These are phyloP conservation scores for Octodonta nipae DNA, from an alignment of 2,888 invertebrate genomes.

Conservation along the genomic window DNA sequence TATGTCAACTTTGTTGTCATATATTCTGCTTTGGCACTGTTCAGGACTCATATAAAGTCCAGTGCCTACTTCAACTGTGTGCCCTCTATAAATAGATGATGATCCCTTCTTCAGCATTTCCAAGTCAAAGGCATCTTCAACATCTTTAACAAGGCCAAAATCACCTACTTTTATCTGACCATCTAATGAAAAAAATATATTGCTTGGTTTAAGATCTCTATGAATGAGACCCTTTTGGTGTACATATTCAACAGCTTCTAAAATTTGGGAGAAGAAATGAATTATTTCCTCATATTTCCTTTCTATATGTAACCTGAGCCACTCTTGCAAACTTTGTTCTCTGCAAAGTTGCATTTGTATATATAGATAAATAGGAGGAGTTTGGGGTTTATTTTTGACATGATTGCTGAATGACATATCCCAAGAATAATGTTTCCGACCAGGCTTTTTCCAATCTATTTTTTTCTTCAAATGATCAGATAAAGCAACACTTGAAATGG, in stretches of 20 bases:
- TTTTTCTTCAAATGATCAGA: conserved; percentile 18
- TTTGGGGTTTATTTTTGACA: conserved; percentile 9
- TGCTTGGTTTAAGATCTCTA: conserved; percentile 87
- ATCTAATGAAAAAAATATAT: conserved; percentile 85
- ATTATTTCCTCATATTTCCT: conserved; percentile 39
- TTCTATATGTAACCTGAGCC: conserved; percentile 54
- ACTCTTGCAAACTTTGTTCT: conserved; percentile 78
- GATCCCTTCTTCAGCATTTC: conserved; percentile 35
- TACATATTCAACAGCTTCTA: conserved; percentile 89
- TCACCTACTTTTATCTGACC: conserved; percentile 91
- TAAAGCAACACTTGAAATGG: conserved; percentile 3
- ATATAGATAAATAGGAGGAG: conserved; percentile 61
- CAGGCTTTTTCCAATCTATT: conserved; percentile 24
- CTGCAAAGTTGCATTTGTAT: conserved; percentile 97
- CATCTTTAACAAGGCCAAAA: conserved; percentile 91
- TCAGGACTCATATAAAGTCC: conserved; percentile 97
- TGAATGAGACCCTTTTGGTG: conserved; percentile 88
- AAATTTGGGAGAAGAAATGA: conserved; percentile 75
- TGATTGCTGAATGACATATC: conserved; percentile 19
- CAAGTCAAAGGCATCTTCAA: conserved; percentile 44
- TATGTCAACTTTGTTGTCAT: conserved; percentile 87
- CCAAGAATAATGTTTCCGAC: conserved; percentile 30
- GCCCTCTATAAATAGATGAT: conserved; percentile 25
- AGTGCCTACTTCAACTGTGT: conserved; percentile 68
- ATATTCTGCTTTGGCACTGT: conserved; percentile 60